These are phyloP conservation scores for Hemicrepidius hirtus DNA, from an alignment of 2,888 invertebrate genomes.

Conservation along the genomic window DNA sequence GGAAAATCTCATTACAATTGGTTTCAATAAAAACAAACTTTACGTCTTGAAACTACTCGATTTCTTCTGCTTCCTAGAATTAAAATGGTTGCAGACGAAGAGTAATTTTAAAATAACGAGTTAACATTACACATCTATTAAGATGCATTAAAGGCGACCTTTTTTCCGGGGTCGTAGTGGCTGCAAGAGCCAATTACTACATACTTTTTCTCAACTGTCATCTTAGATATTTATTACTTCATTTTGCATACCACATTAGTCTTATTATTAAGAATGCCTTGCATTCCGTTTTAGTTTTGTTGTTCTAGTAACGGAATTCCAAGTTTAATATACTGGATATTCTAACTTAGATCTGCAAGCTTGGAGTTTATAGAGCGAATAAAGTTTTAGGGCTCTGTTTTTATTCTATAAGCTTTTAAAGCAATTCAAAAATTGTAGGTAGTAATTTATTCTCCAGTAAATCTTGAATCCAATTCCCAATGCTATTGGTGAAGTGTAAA, in stretches of 20 bases:
- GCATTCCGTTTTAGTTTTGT: conserved; percentile 4
- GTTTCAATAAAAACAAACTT: conserved; percentile 10
- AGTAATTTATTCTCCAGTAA: conserved; percentile 36
- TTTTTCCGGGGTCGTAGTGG: conserved; percentile 11
- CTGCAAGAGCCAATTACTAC: conserved; percentile 27
- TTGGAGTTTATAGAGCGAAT: background rate
- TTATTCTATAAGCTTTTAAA: conserved; percentile 7
- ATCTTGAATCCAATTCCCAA: conserved; percentile 42
- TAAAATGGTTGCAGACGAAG: conserved; percentile 6
- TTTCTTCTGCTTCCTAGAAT: background rate
- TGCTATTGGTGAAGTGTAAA: conserved; percentile 42
- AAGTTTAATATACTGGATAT: no score
- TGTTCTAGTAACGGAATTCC: background rate
- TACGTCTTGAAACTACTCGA: conserved; percentile 6
- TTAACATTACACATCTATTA: conserved; percentile 19
- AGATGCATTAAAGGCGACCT: conserved; percentile 23
- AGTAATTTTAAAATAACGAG: background rate
- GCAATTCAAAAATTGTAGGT: conserved; percentile 36
- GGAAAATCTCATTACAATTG: conserved; percentile 35
- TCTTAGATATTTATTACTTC: conserved; percentile 24
- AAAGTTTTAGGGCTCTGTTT: background rate
- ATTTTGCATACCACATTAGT: conserved; percentile 33
- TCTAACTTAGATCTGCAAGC: background rate
- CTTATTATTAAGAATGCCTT: conserved; percentile 24
- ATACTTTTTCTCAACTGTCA: conserved; percentile 16